A percentile compares a stretch with the other conserved stretches of the same genome.
Evolutionary conservation across 1,140 invertebrate species (phyloP).

Genomic region (Zaprionus africanus): DNA sequence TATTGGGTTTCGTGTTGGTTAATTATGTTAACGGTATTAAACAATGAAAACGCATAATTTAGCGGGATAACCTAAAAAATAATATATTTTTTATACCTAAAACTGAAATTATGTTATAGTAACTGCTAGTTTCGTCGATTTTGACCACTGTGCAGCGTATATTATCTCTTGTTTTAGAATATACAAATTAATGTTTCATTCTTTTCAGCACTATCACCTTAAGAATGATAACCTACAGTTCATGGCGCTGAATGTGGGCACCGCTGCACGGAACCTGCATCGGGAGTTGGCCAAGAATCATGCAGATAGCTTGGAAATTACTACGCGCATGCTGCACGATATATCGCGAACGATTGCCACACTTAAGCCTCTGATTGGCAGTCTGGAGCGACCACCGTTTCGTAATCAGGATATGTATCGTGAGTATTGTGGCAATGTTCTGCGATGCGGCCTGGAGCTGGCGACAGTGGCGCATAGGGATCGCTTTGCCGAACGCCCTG

Average conservation of each 20-base stretch:
- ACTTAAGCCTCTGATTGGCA: slow-evolving; percentile 94
- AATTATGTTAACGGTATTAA: too few relatives aligned
- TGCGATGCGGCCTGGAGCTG: slow-evolving; percentile 92
- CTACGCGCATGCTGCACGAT: slow-evolving; percentile 92
- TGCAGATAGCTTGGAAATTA: slow-evolving; percentile 89
- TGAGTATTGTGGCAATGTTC: slow-evolving; percentile 86
- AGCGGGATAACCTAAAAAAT: too few relatives aligned
- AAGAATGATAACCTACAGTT: slow-evolving; percentile 96
- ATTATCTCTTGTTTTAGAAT: background rate
- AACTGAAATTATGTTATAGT: background rate
- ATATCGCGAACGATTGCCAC: slow-evolving; percentile 92
- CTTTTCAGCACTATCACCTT: slow-evolving; percentile 93
- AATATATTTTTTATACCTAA: too few relatives aligned
- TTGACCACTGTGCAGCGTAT: background rate
- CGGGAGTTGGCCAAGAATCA: slow-evolving; percentile 86
- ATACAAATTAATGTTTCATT: background rate
- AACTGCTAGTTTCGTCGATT: background rate
- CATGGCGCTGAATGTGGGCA: slow-evolving; percentile 92
- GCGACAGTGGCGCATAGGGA: slow-evolving; percentile 94
- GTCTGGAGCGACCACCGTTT: slow-evolving; percentile 90
- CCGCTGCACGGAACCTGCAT: slow-evolving; percentile 91
- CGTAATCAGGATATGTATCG: slow-evolving; percentile 78
- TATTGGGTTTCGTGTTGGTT: background rate
- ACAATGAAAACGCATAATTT: too few relatives aligned
- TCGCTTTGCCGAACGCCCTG: slow-evolving; percentile 92